Percentiles rank a stretch among this genome's conserved stretches.
Conservation (phyloP, 2,797 vertebrate genomes). For the Lacerta viridis region DNA sequence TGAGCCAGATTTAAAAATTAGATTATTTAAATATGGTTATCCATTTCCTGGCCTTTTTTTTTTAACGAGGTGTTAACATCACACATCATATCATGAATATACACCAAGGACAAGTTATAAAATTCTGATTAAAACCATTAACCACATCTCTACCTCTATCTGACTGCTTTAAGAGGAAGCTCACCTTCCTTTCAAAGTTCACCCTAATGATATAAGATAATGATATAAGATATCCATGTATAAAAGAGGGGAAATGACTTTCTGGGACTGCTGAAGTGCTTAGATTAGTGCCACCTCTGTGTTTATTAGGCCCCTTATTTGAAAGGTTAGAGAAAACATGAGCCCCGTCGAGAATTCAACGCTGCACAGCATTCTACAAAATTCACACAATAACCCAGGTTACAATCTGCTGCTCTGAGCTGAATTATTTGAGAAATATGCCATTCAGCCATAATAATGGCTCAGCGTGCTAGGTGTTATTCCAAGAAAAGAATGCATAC, state of each 20-base stretch:
- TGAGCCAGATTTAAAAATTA: background rate
- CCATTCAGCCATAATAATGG: background rate
- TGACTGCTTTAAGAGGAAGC: background rate
- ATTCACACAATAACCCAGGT: conserved; percentile 21
- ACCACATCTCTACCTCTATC: background rate
- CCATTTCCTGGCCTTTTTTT: background rate
- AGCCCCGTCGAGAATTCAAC: conserved; percentile 8
- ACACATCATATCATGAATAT: background rate
- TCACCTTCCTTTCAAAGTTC: background rate
- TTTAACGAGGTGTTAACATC: background rate
- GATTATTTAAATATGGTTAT: background rate
- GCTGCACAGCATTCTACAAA: conserved; percentile 15
- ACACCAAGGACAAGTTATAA: background rate
- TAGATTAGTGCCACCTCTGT: conserved; percentile 19
- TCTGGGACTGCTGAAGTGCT: conserved; percentile 1
- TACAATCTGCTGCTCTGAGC: background rate
- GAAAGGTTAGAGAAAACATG: conserved; percentile 32
- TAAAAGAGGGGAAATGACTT: background rate
- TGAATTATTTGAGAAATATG: conserved; percentile 44
- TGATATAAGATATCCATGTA: background rate
- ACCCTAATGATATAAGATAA: conserved; percentile 1
- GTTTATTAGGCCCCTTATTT: conserved; percentile 22
- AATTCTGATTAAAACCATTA: background rate
- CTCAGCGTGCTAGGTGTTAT: conserved; percentile 14
- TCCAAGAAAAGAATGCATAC: conserved; percentile 8